Evolutionary conservation across 1,140 invertebrate genomes (phyloP).

Genomic region (Anastatus disparis): DNA sequence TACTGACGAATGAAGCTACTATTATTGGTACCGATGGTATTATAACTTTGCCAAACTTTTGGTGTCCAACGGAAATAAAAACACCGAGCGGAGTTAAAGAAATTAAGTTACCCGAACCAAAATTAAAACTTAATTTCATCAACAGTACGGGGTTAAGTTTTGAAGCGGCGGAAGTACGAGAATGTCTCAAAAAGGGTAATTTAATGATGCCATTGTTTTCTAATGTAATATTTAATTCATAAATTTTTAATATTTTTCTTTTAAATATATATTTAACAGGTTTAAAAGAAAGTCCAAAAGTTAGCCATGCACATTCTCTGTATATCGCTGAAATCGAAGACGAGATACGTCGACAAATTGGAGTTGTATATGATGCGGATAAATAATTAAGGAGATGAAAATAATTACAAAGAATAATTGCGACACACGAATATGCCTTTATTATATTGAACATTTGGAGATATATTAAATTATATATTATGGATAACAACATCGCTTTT

Average conservation of each 20-base stretch:
- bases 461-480: constrained; percentile 26
- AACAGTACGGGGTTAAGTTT: constrained; percentile 80
- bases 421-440: constrained; percentile 18
- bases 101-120: constrained; percentile 69
- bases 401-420: too few relatives aligned
- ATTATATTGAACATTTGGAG: constrained; percentile 33
- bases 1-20: constrained; percentile 74
- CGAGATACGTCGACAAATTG: constrained; percentile 73
- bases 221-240: too few relatives aligned
- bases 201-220: too few relatives aligned
- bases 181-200: constrained; percentile 73
- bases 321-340: constrained; percentile 75
- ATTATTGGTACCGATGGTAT: constrained; percentile 77
- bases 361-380: constrained; percentile 72
- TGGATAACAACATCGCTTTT: constrained; percentile 13
- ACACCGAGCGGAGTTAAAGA: constrained; percentile 56
- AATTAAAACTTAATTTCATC: constrained; percentile 69
- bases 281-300: constrained; percentile 70
- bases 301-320: constrained; percentile 72
- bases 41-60: constrained; percentile 70
- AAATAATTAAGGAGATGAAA: neutral
- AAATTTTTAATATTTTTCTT: too few relatives aligned
- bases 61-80: constrained; percentile 61
- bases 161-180: constrained; percentile 78
- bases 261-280: too few relatives aligned